Evolutionary conservation across 1,140 invertebrate species (phyloP).

Genomic region (Globodera rostochiensis): DNA sequence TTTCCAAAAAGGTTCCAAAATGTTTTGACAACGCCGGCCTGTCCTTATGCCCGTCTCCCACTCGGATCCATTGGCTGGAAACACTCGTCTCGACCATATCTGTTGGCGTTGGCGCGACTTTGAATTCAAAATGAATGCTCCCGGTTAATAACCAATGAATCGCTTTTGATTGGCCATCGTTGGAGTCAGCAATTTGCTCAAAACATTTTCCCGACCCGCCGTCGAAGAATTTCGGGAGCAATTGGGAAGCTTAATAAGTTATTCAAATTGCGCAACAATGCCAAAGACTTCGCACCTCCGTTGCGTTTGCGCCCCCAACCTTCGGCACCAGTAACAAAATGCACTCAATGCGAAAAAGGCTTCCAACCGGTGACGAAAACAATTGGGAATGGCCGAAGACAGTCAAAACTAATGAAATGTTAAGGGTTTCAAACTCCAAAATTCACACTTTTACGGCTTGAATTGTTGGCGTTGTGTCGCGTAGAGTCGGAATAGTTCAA

Average conservation of each 20-base stretch:
- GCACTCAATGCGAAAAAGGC: constrained; percentile 1
- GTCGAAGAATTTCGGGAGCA: neutral
- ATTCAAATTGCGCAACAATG: neutral
- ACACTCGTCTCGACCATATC: constrained; percentile 5
- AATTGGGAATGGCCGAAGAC: neutral
- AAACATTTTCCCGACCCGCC: neutral
- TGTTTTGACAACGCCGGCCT: neutral
- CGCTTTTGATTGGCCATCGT: neutral
- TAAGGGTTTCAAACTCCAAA: neutral
- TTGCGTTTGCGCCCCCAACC: neutral
- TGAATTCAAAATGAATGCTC: neutral
- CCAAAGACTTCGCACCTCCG: neutral
- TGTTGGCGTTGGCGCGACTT: neutral
- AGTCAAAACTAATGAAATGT: neutral
- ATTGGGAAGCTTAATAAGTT: neutral
- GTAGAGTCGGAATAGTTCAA: neutral
- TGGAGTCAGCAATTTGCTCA: neutral
- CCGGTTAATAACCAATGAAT: neutral
- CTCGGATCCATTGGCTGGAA: neutral
- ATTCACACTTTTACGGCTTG: neutral
- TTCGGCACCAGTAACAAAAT: constrained; percentile 4
- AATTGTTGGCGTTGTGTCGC: neutral
- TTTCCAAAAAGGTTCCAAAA: neutral
- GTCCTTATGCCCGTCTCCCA: neutral
- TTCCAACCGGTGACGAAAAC: neutral